These are phyloP conservation scores for Crepidodera aurea DNA, from an alignment of 2,888 invertebrate species.

Conservation along the genomic window DNA sequence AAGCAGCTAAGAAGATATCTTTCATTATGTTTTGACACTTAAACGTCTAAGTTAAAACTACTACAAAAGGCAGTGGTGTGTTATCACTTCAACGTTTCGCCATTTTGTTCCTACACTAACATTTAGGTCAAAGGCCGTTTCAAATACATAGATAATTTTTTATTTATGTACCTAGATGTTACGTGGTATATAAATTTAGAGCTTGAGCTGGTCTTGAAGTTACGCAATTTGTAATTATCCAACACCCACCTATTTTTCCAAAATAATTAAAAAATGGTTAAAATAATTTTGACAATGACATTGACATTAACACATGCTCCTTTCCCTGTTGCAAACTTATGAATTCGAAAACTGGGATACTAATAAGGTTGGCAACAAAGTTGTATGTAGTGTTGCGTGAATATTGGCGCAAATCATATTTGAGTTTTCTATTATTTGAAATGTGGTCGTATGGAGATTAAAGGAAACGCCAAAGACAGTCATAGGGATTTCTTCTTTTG, in stretches of 20 bases:
- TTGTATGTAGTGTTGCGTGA: too few species aligned
- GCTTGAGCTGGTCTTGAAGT: conserved; percentile 1
- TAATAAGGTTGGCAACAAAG: too few species aligned
- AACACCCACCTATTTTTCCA: conserved; percentile 16
- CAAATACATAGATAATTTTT: conserved; percentile 11
- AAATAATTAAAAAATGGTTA: conserved; percentile 12
- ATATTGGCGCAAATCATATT: too few species aligned
- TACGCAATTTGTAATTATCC: conserved; percentile 12
- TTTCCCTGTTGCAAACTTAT: too few species aligned
- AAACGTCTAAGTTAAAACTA: conserved; percentile 40
- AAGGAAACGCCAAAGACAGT: too few species aligned
- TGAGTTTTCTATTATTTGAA: too few species aligned
- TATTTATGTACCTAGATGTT: conserved; percentile 20
- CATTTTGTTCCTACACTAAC: conserved; percentile 40
- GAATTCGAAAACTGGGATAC: too few species aligned
- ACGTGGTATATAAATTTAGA: conserved; percentile 17
- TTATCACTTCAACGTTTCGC: conserved; percentile 38
- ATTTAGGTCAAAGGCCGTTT: conserved; percentile 29
- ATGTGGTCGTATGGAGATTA: too few species aligned
- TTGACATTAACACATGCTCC: background rate
- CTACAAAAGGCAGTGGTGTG: conserved; percentile 40
- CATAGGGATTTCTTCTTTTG: too few species aligned
- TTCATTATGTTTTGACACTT: conserved; percentile 50
- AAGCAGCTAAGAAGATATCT: conserved; percentile 63
- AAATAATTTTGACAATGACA: conserved; percentile 15